Evolutionary conservation across 2,113 vertebrate species (phyloP), one percentile per base, ranked within the genome.

Genomic region (Pogonocichla stellata): DNA sequence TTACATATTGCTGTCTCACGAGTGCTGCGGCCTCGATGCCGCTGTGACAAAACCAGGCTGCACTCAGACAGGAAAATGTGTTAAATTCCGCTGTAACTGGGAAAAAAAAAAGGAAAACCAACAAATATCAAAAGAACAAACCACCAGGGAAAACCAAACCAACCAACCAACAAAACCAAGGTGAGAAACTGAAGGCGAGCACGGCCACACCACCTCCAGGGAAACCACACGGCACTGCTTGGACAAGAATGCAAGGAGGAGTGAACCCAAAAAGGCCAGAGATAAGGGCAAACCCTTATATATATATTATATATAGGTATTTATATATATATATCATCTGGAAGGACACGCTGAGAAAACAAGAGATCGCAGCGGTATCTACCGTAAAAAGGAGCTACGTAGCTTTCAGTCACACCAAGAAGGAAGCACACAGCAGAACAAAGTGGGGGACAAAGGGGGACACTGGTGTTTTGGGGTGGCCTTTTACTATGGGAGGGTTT

Each of bases 221-320:
- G 95, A 86, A 97, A 95, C 74, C 94, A 96, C 93, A 96, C 34
- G 25, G 88, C 95, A 96, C 95, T 36, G 48, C 94, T 96, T 94
- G 86, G 95, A 97, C 40, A 45, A 86, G 82, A 81, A 91, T 47
- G 85, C 69, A 29, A 47, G 43, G 40, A 77, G 67, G 33, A 57
- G 36, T 11, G 29, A 95, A 88, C 69, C 47, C 80, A 61, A 72
- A 64, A 84, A 88, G 40, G 66, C 60, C 73, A 48, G 74, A 58
- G 62, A 86, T 26, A 2, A 2, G 9, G 86, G 88, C 71, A 90
- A 94, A 92, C 75, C 66, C 69, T 94, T 89, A 92, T 93, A 96
- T 94, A 95, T 97, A 95, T 97, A 96, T 93, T 97, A 94, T 96
- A 83, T 97, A 97, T 97, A 98, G 96, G 67, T 96, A 98, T 98